phyloP scores from a whole-genome alignment of 92 coral and sea anemone genomes.

The Zoanthus gigantus region DNA sequence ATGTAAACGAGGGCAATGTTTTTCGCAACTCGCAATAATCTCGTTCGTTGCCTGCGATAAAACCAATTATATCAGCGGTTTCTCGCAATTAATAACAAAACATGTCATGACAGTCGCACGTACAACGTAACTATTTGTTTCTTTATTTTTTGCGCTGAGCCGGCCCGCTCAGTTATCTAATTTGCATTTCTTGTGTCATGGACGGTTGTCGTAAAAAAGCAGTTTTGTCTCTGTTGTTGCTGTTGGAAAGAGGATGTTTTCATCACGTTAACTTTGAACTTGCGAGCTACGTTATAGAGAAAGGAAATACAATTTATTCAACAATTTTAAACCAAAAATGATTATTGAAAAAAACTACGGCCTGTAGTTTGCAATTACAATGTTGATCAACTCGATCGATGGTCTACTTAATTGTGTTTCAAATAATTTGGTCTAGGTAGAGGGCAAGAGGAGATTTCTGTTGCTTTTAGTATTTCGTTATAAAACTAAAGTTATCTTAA shows the following conservation, averaged over 20 bases:
- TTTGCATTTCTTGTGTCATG: constrained; percentile 1
- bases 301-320: background rate
- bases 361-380: background rate
- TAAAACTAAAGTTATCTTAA: background rate
- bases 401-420: no score
- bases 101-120: constrained; percentile 8
- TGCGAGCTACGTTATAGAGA: background rate
- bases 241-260: constrained; percentile 53
- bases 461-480: constrained; percentile 10
- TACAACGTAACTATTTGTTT: background rate
- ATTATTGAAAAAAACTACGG: constrained; percentile 11
- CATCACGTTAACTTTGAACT: constrained; percentile 35
- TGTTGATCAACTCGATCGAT: constrained; percentile 4
- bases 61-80: constrained; percentile 38
- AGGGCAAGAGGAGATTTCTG: background rate
- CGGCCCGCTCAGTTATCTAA: constrained; percentile 14
- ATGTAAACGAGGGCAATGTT: constrained; percentile 49
- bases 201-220: constrained; percentile 17
- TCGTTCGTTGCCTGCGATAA: constrained; percentile 25
- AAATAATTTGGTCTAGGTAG: no score
- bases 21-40: constrained; percentile 38
- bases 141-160: constrained; percentile 11
- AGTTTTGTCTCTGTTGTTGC: constrained; percentile 1
- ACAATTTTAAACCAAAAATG: constrained; percentile 7
- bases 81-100: constrained; percentile 13